Evolutionary conservation across 2,113 vertebrate species (phyloP), one percentile per base, ranked within the genome.

Genomic region (Sigmodon hispidus): DNA sequence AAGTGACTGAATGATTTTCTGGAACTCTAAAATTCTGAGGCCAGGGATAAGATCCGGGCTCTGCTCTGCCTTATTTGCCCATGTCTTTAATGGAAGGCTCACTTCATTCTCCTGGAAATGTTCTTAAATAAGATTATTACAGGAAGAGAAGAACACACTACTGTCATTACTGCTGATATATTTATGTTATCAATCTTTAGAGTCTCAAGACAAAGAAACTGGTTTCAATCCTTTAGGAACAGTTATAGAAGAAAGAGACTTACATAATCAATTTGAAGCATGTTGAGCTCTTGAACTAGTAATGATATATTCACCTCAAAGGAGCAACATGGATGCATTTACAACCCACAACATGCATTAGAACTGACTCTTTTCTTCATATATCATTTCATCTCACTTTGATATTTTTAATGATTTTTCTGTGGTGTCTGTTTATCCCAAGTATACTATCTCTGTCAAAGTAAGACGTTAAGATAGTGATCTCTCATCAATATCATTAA

Each of bases 181-280:
- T 76, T 93, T 73, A 29, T 92, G 17, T 57, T 91, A 73, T 48
- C 69, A 75, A 77, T 95, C 96, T 94, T 89, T 63, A 77, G 77
- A 96, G 75, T 17, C 80, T 9, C 9, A 92, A 70, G 61, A 81
- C 61, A 84, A 63, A 94, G 24, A 77, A 91, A 15, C 69, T 92
- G 50, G 70, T 65, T 93, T 92, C 94, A 94, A 96, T 63, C 73
- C 43, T 24, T 80, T 91, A 57, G 87, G 95, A 92, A 22, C 57
- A 81, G 70, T 11, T 59, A 79, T 48, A 77, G 24, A 88, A 96
- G 65, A 90, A 96, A 61, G 50, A 91, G 29, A 84, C 92, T 67
- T 95, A 67, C 21, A 88, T 11, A 50, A 87, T 94, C 59, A 63
- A 91, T 91, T 91, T 88, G 86, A 93, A 4, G 36, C 57, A 4